A percentile compares a stretch with the other conserved stretches of the same genome.
Conservation (phyloP, 1,140 invertebrate genomes). For the Portunus trituberculatus region DNA sequence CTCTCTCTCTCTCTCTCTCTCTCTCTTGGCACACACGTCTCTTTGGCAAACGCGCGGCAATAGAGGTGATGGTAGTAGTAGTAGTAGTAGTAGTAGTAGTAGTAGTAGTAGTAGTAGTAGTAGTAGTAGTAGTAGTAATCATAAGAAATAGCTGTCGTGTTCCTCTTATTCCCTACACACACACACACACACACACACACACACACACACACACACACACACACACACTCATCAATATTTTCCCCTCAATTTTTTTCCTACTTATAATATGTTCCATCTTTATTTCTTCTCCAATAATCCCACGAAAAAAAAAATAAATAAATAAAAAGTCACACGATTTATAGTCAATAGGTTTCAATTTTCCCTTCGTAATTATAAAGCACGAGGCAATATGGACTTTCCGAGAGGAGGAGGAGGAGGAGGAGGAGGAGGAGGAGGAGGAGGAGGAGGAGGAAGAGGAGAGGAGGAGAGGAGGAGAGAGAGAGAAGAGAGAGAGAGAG, state of each 20-base stretch:
- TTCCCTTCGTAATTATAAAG: neutral
- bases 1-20: slow-evolving; percentile 20
- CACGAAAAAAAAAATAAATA: too few relatives aligned
- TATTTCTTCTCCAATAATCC: neutral
- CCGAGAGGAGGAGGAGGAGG: neutral
- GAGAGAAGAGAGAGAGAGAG: neutral
- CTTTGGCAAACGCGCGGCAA: too few relatives aligned
- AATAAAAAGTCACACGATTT: neutral
- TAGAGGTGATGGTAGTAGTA: neutral
- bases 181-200: slow-evolving; percentile 2
- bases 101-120: too few relatives aligned
- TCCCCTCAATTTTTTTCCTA: neutral
- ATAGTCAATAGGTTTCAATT: neutral
- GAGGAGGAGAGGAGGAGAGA: slow-evolving; percentile 2
- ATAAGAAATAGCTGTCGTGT: neutral
- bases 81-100: neutral
- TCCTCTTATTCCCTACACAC: neutral
- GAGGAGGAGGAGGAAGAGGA: neutral
- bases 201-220: slow-evolving; percentile 40
- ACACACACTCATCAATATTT: neutral
- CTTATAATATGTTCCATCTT: too few relatives aligned
- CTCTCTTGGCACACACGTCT: neutral
- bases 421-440: neutral
- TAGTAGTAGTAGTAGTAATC: neutral
- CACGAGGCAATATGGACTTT: neutral